These are phyloP conservation scores for Polypedilum pembai DNA, from an alignment of 1,140 invertebrate species.

Conservation along the genomic window DNA sequence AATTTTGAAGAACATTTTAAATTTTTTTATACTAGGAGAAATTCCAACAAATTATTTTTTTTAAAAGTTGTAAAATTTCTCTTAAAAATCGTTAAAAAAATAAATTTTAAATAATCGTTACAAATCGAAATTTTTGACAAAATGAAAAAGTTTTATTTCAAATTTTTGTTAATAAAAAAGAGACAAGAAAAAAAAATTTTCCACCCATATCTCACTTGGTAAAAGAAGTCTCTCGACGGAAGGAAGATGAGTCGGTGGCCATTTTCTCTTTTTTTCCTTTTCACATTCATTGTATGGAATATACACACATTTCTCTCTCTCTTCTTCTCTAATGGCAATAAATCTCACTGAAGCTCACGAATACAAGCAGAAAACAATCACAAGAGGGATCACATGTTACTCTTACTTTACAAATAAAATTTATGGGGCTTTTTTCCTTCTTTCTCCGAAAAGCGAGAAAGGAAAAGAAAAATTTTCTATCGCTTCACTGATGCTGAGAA, in stretches of 20 bases:
- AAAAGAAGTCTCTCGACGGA: neutral
- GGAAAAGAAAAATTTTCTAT: neutral
- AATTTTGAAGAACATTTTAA: too few species aligned
- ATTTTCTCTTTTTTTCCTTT: conserved; percentile 18
- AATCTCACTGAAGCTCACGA: conserved; percentile 21
- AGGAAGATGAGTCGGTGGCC: conserved; percentile 21
- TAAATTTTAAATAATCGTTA: too few species aligned
- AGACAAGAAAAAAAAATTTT: neutral
- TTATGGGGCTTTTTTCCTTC: conserved; percentile 20
- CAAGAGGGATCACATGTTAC: conserved; percentile 19
- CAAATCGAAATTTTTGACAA: too few species aligned
- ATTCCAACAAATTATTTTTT: too few species aligned
- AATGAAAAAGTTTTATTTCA: too few species aligned
- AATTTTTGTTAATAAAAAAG: neutral
- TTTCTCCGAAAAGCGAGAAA: neutral
- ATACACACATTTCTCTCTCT: conserved; percentile 18
- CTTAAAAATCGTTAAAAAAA: too few species aligned
- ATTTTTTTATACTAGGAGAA: too few species aligned
- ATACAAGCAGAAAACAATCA: conserved; percentile 26
- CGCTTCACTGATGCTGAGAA: neutral
- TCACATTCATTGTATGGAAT: neutral
- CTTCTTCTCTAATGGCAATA: neutral
- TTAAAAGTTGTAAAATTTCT: too few species aligned
- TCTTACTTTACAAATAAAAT: neutral
- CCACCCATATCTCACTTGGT: neutral